Conservation (phyloP, 2,888 invertebrate genomes). For the Eupsilia transversa region DNA sequence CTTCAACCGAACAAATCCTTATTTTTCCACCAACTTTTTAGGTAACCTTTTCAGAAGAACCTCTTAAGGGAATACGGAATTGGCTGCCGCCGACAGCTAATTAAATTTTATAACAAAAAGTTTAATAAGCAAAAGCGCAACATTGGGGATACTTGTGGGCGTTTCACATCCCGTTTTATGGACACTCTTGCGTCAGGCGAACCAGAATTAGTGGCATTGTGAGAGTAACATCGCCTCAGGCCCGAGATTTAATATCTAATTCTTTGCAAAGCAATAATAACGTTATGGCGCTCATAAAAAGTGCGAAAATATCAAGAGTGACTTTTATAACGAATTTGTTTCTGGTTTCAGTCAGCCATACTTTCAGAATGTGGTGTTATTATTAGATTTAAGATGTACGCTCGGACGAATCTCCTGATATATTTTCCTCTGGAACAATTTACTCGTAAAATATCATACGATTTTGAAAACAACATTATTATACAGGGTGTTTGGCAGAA, state of each 20-base stretch:
- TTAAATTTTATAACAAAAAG: constrained; percentile 53
- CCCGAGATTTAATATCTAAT: constrained; percentile 55
- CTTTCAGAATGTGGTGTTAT: constrained; percentile 51
- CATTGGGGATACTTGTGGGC: constrained; percentile 24
- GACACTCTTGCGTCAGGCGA: constrained; percentile 23
- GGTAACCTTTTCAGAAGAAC: constrained; percentile 11
- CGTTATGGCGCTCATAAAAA: constrained; percentile 64
- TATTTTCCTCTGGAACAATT: constrained; percentile 35
- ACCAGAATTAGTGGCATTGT: constrained; percentile 34
- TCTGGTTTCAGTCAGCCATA: constrained; percentile 59
- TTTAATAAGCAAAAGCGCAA: constrained; percentile 38
- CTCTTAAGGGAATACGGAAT: constrained; percentile 21
- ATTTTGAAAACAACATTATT: constrained; percentile 27
- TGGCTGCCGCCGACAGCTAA: constrained; percentile 33
- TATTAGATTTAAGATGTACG: constrained; percentile 59
- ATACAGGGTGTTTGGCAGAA: no score
- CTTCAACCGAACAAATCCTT: constrained; percentile 20
- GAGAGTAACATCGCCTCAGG: constrained; percentile 22
- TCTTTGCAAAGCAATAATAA: constrained; percentile 61
- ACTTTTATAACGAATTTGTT: constrained; percentile 60
- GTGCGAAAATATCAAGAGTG: constrained; percentile 61
- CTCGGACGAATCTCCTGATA: constrained; percentile 37
- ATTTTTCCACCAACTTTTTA: constrained; percentile 29
- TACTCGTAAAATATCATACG: constrained; percentile 42
- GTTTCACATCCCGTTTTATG: constrained; percentile 36